Evolutionary conservation across 1,140 invertebrate species (phyloP).

Genomic region (Stenopsyche tienmushanensis): DNA sequence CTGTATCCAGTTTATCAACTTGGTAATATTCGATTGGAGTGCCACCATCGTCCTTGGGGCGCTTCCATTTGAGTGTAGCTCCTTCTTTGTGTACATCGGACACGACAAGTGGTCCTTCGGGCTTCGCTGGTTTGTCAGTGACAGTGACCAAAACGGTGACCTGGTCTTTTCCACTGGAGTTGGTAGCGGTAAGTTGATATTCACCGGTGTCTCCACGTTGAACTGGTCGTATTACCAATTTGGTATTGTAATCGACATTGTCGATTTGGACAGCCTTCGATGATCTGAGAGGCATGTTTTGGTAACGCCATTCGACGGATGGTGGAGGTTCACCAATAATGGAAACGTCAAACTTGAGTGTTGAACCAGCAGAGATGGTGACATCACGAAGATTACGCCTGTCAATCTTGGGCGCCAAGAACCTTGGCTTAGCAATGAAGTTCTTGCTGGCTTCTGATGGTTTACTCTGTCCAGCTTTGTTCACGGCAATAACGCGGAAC

Average conservation of each 20-base stretch:
- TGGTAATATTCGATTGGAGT: slow-evolving; percentile 90
- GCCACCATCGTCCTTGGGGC: slow-evolving; percentile 86
- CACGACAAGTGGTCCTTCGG: slow-evolving; percentile 80
- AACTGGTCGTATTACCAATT: slow-evolving; percentile 79
- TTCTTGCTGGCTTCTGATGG: slow-evolving; percentile 84
- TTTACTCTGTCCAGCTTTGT: slow-evolving; percentile 90
- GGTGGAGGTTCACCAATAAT: slow-evolving; percentile 91
- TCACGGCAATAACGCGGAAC: slow-evolving; percentile 95
- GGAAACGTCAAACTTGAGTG: slow-evolving; percentile 89
- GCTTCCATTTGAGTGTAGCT: slow-evolving; percentile 92
- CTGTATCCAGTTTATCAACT: slow-evolving; percentile 90
- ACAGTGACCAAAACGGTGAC: slow-evolving; percentile 89
- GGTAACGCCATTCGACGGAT: slow-evolving; percentile 81
- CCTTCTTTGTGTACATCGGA: slow-evolving; percentile 88
- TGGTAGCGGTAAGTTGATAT: slow-evolving; percentile 83
- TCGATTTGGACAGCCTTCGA: slow-evolving; percentile 74
- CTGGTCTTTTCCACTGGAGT: slow-evolving; percentile 83
- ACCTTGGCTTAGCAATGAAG: slow-evolving; percentile 89
- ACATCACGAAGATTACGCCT: slow-evolving; percentile 85
- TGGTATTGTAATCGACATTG: slow-evolving; percentile 85
- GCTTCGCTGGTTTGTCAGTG: slow-evolving; percentile 84
- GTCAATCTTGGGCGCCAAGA: slow-evolving; percentile 93
- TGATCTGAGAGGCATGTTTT: slow-evolving; percentile 55
- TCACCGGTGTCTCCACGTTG: slow-evolving; percentile 81
- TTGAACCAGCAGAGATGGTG: slow-evolving; percentile 85